phyloP scores from a whole-genome alignment of 2,113 vertebrate species.

The Erythrolamprus reginae region DNA sequence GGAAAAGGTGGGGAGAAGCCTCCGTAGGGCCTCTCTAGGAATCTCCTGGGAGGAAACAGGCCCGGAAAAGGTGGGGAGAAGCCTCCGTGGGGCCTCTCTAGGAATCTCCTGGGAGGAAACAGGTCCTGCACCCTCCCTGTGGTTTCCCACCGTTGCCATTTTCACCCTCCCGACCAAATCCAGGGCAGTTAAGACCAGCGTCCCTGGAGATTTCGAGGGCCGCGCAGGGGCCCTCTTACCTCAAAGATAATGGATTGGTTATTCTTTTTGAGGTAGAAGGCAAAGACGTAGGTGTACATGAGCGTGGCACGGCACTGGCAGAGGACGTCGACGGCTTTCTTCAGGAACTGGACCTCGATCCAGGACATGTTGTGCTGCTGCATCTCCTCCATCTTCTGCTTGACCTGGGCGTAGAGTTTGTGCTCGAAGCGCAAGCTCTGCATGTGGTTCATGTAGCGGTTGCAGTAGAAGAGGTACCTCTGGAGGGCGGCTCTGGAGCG shows the following conservation, averaged over 20 bases:
- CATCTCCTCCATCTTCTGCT: conserved; percentile 99
- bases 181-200: no score
- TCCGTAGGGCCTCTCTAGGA: no score
- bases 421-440: conserved; percentile 99
- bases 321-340: conserved; percentile 98
- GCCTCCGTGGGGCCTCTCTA: no score
- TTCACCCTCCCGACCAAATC: neutral
- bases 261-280: conserved; percentile 99
- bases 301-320: conserved; percentile 99
- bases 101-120: no score
- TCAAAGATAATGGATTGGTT: conserved; percentile 99
- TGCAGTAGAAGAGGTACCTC: conserved; percentile 99
- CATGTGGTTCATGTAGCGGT: conserved; percentile 99
- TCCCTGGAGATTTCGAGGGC: neutral
- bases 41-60: no score
- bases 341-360: conserved; percentile 99
- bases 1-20: no score
- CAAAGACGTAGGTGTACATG: conserved; percentile 99
- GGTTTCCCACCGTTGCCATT: no score
- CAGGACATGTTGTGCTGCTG: conserved; percentile 99
- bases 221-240: conserved; percentile 65
- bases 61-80: no score
- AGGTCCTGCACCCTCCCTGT: no score
- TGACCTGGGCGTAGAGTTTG: conserved; percentile 98
- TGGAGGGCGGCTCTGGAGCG: conserved; percentile 95